Percentiles rank a stretch among this genome's conserved stretches.
Evolutionary conservation across 2,888 invertebrate species (phyloP).

Genomic region (Drosophila ustulata): DNA sequence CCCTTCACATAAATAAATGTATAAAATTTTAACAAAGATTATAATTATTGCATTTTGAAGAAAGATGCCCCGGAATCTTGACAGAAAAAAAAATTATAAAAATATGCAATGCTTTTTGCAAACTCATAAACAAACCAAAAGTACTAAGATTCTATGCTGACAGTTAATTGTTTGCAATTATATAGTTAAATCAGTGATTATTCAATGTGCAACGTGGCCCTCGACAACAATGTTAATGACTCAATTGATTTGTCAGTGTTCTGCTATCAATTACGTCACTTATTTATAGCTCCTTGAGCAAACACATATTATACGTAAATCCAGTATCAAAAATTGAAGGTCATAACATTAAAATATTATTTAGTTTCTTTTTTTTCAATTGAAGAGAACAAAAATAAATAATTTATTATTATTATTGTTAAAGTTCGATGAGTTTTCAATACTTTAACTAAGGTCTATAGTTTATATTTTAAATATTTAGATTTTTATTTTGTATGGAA

Average conservation of each 20-base stretch:
- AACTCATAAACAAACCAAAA: background rate
- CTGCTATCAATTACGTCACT: slow-evolving; percentile 7
- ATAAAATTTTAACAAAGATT: too few relatives aligned
- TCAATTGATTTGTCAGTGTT: slow-evolving; percentile 3
- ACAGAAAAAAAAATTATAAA: too few relatives aligned
- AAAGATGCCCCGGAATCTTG: too few relatives aligned
- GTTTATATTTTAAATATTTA: background rate
- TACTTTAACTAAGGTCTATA: background rate
- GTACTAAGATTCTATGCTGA: background rate
- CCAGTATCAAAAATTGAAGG: too few relatives aligned
- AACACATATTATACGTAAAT: too few relatives aligned
- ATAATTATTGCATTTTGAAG: too few relatives aligned
- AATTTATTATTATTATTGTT: background rate
- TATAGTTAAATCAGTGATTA: background rate
- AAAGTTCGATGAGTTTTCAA: background rate
- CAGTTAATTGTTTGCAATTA: background rate
- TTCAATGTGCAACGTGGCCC: background rate
- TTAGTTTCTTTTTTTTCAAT: too few relatives aligned
- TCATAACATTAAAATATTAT: too few relatives aligned
- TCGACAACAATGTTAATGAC: background rate
- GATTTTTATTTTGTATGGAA: too few relatives aligned
- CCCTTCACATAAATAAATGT: slow-evolving; percentile 24
- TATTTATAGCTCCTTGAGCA: too few relatives aligned
- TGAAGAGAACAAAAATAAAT: too few relatives aligned
- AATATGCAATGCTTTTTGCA: background rate